Evolutionary conservation across 2,888 invertebrate species (phyloP), one percentile per base, ranked within the genome.

Genomic region (Himalopsyche japonica): DNA sequence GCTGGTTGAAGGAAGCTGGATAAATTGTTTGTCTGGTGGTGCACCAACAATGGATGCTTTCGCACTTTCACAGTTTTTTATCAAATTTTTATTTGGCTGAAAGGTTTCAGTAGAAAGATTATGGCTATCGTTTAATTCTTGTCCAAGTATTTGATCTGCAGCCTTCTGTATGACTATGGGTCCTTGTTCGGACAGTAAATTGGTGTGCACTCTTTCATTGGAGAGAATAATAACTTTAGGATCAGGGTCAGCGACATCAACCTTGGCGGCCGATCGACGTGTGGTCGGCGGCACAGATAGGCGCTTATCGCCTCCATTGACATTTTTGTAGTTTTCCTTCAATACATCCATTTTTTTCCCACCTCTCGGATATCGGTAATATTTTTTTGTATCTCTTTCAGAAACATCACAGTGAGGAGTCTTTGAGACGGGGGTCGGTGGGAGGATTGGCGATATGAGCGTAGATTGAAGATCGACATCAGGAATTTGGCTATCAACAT

Each of bases 341-440:
- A 87, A 82, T 18, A 87, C 1, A 47, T 87, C 87, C 87, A 87
- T 87, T 82, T 78, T 86, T 57, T 87, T 87, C 15, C 87, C 87
- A 18, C 87, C 87, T 48, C 85, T 86, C 5, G 86, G 84, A 78
- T 79, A 81, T 15, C 85, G 78, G 15, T 64, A 70, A 37, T 82
- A 77, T n/a, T 82, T 64, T 48, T 77, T 82, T 30, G 47, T 77
- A 48, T 30, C 76, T 24, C 8, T 79, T 3, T 34, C 43, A 57
- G n/a, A n/a, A 30, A 70, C 48, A 48, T 82, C 20, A 3, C 30
- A 49, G 24, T 48, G n/a, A 12, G 18, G 24, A 27, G 8, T 70
- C 30, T 70, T 70, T 7, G 70, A 12, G 5, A 12, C 12, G 27
- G 27, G 27, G 7, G 15, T 27, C n/a, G 70, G 15, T 2, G 70